Evolutionary conservation across 92 coral and sea anemone genomes (phyloP).

Genomic region (Montipora capitata): DNA sequence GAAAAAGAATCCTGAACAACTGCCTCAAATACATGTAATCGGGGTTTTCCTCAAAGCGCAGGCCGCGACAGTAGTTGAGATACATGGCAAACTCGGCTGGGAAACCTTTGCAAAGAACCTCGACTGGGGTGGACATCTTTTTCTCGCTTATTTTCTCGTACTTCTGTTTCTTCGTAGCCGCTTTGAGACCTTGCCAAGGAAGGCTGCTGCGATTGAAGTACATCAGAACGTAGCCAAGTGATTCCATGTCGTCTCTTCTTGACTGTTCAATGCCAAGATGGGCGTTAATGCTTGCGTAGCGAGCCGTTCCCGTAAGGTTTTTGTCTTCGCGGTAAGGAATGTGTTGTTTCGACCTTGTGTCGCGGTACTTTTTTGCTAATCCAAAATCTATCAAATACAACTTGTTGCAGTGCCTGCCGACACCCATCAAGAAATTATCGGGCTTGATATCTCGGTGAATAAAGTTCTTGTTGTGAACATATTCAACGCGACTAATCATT

Average conservation of each 20-base stretch:
- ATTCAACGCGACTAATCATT: slow-evolving; percentile 98
- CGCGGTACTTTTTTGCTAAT: slow-evolving; percentile 97
- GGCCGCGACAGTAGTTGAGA: slow-evolving; percentile 97
- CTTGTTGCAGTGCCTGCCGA: slow-evolving; percentile 98
- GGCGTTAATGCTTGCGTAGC: slow-evolving; percentile 98
- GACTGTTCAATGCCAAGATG: slow-evolving; percentile 99
- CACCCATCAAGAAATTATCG: slow-evolving; percentile 99
- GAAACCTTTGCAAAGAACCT: slow-evolving; percentile 97
- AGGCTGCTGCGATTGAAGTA: slow-evolving; percentile 98
- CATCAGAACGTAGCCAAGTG: slow-evolving; percentile 98
- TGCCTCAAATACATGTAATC: slow-evolving; percentile 99
- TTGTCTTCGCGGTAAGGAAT: slow-evolving; percentile 99
- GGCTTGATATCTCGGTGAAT: slow-evolving; percentile 99
- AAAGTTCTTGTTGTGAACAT: slow-evolving; percentile 99
- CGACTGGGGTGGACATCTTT: slow-evolving; percentile 99
- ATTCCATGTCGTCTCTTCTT: slow-evolving; percentile 98
- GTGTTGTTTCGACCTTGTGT: slow-evolving; percentile 93
- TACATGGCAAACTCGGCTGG: slow-evolving; percentile 99
- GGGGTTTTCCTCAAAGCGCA: slow-evolving; percentile 96
- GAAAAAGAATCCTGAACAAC: slow-evolving; percentile 96
- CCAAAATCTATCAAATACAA: slow-evolving; percentile 99
- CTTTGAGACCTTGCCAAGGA: slow-evolving; percentile 99
- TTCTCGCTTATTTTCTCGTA: slow-evolving; percentile 99
- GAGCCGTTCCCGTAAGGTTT: slow-evolving; percentile 97
- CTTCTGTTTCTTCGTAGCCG: slow-evolving; percentile 98